Percentiles rank a stretch among this genome's conserved stretches.
phyloP scores from a whole-genome alignment of 2,113 vertebrate genomes.

The Amazona vittata region DNA sequence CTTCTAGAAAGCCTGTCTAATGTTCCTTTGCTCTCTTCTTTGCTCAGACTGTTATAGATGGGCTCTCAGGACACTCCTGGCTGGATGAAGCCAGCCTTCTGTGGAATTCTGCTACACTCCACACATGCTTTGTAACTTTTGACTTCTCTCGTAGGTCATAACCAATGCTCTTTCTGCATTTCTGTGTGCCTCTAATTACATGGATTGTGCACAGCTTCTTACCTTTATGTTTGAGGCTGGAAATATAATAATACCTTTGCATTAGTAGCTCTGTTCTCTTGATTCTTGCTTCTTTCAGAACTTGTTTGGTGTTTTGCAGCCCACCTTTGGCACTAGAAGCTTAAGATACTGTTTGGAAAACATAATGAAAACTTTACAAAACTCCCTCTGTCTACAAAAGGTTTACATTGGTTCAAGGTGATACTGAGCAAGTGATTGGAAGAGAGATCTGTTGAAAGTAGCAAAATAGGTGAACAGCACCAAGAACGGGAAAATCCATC shows the following conservation, averaged over 20 bases:
- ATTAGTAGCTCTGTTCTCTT: neutral
- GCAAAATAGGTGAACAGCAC: neutral
- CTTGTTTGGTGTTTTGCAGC: neutral
- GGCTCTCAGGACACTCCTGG: neutral
- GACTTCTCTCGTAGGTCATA: neutral
- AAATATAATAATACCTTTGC: neutral
- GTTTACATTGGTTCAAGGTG: neutral
- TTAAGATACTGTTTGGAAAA: neutral
- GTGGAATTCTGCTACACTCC: neutral
- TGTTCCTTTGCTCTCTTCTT: neutral
- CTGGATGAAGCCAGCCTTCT: neutral
- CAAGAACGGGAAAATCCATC: neutral
- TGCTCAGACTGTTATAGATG: neutral
- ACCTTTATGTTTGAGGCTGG: neutral
- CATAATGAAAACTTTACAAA: neutral
- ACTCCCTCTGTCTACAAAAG: neutral
- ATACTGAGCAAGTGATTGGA: neutral
- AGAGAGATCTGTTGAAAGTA: neutral
- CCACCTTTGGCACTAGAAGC: neutral
- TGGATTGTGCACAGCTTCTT: neutral
- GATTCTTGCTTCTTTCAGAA: neutral
- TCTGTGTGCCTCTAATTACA: neutral
- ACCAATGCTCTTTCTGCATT: neutral
- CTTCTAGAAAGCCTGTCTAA: neutral
- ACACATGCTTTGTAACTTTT: neutral